Conservation (phyloP, 2,797 vertebrate genomes). For the Clarias pachynema region DNA sequence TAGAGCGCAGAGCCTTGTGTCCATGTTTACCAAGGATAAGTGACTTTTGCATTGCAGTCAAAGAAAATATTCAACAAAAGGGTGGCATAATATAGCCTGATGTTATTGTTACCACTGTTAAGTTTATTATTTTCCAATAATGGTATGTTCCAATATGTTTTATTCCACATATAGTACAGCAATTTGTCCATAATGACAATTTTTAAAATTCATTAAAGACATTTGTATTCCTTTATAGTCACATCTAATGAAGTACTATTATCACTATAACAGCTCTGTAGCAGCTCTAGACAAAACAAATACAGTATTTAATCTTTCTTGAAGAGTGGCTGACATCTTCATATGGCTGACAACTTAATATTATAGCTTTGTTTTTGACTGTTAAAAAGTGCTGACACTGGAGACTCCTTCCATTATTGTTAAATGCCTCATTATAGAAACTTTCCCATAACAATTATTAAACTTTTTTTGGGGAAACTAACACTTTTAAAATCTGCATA, state of each 20-base stretch:
- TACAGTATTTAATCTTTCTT: neutral
- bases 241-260: neutral
- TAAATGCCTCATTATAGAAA: neutral
- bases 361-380: neutral
- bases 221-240: neutral
- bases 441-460: neutral
- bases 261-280: neutral
- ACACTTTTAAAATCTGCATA: neutral
- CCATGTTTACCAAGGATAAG: conserved; percentile 50
- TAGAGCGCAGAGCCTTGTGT: conserved; percentile 38
- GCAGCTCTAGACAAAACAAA: neutral
- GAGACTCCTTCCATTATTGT: neutral
- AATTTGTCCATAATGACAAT: neutral
- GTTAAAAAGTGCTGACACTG: neutral
- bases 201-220: neutral
- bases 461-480: neutral
- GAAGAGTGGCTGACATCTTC: neutral
- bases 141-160: neutral
- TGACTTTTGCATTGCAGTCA: conserved; percentile 3
- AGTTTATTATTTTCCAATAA: neutral
- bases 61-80: neutral
- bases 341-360: neutral
- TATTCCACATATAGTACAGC: neutral
- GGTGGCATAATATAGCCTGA: neutral
- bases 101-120: neutral